Percentiles rank a stretch among this genome's conserved stretches.
Conservation (phyloP, 2,797 vertebrate species). For the Astyanax mexicanus region DNA sequence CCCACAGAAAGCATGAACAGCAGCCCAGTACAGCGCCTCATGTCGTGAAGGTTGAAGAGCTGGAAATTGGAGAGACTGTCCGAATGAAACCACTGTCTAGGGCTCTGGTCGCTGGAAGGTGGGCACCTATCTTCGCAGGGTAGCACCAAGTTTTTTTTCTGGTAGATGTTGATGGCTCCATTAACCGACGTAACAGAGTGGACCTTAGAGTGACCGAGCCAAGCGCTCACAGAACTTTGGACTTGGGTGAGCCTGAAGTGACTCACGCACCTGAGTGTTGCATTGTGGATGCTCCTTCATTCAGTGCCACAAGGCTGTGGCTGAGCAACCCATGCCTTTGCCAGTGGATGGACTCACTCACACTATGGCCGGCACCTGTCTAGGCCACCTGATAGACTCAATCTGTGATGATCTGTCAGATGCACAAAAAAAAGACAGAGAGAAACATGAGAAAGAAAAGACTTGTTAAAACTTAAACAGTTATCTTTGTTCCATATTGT, state of each 20-base stretch:
- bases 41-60: constrained; percentile 3
- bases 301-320: too few species aligned
- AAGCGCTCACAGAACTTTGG: background rate
- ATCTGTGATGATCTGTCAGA: too few species aligned
- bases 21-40: constrained; percentile 25
- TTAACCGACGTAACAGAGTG: constrained; percentile 7
- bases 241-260: background rate
- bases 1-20: constrained; percentile 18
- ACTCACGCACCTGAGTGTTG: background rate
- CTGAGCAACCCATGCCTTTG: background rate
- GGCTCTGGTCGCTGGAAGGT: background rate
- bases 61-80: constrained; percentile 1
- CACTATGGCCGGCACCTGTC: too few species aligned
- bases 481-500: too few species aligned
- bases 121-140: constrained; percentile 18
- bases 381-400: too few species aligned
- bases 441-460: too few species aligned
- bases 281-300: background rate
- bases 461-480: too few species aligned
- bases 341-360: background rate
- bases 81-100: constrained; percentile 8
- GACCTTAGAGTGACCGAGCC: constrained; percentile 15
- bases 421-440: too few species aligned
- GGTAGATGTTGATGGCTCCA: constrained; percentile 21
- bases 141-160: constrained; percentile 31